Conservation (phyloP, 2,888 invertebrate genomes). For the Hoplodrina ambigua region DNA sequence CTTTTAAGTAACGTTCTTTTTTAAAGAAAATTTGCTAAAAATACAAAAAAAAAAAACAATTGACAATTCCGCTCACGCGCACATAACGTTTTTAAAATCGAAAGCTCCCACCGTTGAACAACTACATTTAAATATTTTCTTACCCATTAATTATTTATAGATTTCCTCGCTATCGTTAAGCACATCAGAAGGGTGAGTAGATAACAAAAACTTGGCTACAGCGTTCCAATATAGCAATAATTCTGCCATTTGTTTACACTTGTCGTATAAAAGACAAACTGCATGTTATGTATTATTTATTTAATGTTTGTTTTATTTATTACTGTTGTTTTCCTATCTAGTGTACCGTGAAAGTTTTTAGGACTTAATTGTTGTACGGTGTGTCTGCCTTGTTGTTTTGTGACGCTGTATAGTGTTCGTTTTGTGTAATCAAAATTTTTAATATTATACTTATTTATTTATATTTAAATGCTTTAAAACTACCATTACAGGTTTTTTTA, state of each 20-base stretch:
- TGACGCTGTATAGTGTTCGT: background rate
- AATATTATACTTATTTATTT: too few species aligned
- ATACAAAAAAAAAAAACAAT: background rate
- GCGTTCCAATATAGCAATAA: slow-evolving; percentile 51
- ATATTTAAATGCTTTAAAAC: too few species aligned
- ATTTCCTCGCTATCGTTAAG: slow-evolving; percentile 53
- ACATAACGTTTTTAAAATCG: slow-evolving; percentile 24
- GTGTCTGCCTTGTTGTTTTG: slow-evolving; percentile 10
- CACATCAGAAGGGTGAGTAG: slow-evolving; percentile 56
- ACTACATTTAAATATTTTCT: slow-evolving; percentile 42
- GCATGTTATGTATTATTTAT: slow-evolving; percentile 62
- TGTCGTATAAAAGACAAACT: slow-evolving; percentile 64
- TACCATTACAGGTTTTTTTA: too few species aligned
- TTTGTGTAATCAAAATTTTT: background rate
- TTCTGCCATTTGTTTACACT: slow-evolving; percentile 62
- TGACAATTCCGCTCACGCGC: background rate
- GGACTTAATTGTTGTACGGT: slow-evolving; percentile 18
- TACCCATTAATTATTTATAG: slow-evolving; percentile 57
- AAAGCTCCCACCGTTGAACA: slow-evolving; percentile 14
- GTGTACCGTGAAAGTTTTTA: slow-evolving; percentile 58
- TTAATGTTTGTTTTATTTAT: slow-evolving; percentile 61
- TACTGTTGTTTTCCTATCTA: slow-evolving; percentile 35
- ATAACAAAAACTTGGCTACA: slow-evolving; percentile 45
- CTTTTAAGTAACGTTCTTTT: too few species aligned
- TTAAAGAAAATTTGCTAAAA: background rate